Percentiles rank a stretch among this genome's conserved stretches.
These are phyloP conservation scores for Myiotriccus ornatus DNA, from an alignment of 2,797 vertebrate species.

Conservation along the genomic window DNA sequence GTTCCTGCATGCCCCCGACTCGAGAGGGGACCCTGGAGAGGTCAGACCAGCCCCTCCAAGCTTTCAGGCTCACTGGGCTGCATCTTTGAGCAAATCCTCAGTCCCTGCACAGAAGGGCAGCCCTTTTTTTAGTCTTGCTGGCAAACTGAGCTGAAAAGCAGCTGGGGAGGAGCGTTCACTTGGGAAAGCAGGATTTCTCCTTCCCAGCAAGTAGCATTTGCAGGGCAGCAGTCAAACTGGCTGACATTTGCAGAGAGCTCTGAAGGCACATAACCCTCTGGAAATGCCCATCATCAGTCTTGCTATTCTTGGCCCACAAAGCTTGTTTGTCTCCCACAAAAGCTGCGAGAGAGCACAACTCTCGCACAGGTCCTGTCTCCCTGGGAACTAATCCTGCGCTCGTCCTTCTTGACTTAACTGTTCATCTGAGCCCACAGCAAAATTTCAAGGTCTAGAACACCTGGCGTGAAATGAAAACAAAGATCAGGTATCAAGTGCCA, in stretches of 20 bases:
- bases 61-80: neutral
- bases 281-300: neutral
- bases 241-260: conserved; percentile 32
- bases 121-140: neutral
- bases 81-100: neutral
- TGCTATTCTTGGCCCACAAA: neutral
- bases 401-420: neutral
- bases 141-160: neutral
- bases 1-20: neutral
- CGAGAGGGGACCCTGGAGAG: neutral
- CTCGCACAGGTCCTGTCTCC: neutral
- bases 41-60: neutral
- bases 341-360: neutral
- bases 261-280: neutral
- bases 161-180: neutral
- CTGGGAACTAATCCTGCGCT: neutral
- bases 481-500: neutral
- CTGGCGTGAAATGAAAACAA: neutral
- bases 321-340: conserved; percentile 20
- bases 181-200: neutral
- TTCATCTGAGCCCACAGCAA: neutral
- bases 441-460: neutral
- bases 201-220: neutral
- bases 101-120: neutral
- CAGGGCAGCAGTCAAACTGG: conserved; percentile 1